These are phyloP conservation scores for Leptosomus discolor DNA, from an alignment of 2,113 vertebrate genomes.

Conservation along the genomic window DNA sequence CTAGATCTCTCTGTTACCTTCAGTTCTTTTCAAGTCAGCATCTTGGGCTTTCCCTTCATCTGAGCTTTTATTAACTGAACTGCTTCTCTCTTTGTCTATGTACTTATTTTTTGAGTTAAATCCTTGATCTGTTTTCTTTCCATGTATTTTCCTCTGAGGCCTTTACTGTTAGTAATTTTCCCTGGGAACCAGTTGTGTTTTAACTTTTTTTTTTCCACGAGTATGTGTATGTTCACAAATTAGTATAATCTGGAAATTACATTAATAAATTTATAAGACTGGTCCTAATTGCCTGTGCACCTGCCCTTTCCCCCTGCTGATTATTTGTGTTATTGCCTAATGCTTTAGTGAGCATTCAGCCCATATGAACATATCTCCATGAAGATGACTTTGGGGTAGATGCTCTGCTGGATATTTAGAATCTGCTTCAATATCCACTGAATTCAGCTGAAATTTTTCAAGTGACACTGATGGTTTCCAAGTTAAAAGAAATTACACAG, in stretches of 20 bases:
- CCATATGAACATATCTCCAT: neutral
- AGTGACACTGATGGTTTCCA: neutral
- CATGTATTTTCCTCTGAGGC: neutral
- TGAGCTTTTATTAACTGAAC: neutral
- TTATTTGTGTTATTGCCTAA: neutral
- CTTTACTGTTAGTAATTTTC: neutral
- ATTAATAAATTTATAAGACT: constrained; percentile 5
- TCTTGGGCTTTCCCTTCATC: neutral
- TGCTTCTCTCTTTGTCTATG: neutral
- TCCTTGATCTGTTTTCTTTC: neutral
- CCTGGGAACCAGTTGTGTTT: neutral
- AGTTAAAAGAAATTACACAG: neutral
- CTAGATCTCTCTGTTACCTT: neutral
- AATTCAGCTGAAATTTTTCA: neutral
- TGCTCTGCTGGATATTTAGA: neutral
- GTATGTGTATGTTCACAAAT: neutral
- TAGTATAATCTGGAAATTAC: neutral
- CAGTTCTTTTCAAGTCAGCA: neutral
- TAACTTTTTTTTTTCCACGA: neutral
- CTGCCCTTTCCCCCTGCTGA: neutral
- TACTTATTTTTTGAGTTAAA: neutral
- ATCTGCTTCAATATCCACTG: neutral
- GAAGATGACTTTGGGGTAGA: neutral
- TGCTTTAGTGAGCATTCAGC: neutral
- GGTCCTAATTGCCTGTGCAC: neutral